Base-by-base conservation (phyloP, 2,888 invertebrate species). In the Sesia apiformis region DNA sequence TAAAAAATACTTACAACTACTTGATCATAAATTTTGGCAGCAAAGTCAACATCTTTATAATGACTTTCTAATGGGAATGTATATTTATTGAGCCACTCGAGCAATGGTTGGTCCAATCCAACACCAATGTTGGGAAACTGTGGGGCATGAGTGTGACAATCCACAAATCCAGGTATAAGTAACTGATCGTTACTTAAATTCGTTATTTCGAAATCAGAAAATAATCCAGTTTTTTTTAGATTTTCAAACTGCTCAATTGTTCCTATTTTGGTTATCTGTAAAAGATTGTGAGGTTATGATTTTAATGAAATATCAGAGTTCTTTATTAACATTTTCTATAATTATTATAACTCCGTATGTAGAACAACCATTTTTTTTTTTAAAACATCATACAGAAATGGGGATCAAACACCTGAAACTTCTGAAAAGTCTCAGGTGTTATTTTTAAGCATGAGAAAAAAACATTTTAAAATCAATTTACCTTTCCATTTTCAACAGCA, bases 71-170 rank as follows among this genome's bases (percentile, higher is more conserved):
- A 79, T 0, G 96, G 96, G 72, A 95, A 97, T 2, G 97, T 98
- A 72, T 97, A 97, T 4, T 90, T 91, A 39, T 94, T 91, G 4
- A 98, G 86, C 98, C 98, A 98, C 52, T 96, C 94, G 5, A 97
- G 76, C 46, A 98, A 84, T 0, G 94, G 92, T 63, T 92, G 91
- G 71, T 97, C 96, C 61, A 96, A 90, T 0, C 96, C 97, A 6
- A 96, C 81, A 0, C 97, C 97, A 56, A 93, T 87, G 80, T 97
- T 97, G 0, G 96, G 95, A 65, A 95, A 94, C 81, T 98, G 97
- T 0, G 96, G 94, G 0, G 96, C 97, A 85, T 98, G 97, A 5
- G 96, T 94, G 74, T 98, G 98, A 38, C 95, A 94, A 78, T 98
- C 97, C 3, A 97, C 90, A 57, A 98, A 92, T 0, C 97, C 98